Evolutionary conservation across 2,888 invertebrate species (phyloP).

Genomic region (Oasisia sp.): DNA sequence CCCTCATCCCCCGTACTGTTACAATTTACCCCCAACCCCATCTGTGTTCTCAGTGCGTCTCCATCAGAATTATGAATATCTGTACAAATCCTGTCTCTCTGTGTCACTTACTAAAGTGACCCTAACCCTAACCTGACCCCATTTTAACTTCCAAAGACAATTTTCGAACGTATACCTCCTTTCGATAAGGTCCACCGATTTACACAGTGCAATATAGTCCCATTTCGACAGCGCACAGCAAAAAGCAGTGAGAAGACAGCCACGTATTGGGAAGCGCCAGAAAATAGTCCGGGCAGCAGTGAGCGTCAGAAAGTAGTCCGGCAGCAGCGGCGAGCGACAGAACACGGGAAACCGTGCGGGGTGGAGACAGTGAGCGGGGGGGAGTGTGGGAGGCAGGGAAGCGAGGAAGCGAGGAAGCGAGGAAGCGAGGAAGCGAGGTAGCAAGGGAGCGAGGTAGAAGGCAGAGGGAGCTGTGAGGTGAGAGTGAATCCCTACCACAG

Average conservation of each 20-base stretch:
- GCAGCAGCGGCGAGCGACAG: not conserved
- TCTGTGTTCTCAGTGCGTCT: too few species aligned
- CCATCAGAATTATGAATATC: too few species aligned
- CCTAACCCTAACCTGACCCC: not conserved
- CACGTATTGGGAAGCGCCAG: not conserved
- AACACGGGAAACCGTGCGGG: not conserved
- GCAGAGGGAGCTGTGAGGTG: slow-evolving; percentile 20
- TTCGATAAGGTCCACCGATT: too few species aligned
- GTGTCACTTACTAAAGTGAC: too few species aligned
- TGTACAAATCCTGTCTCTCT: too few species aligned
- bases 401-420: not conserved
- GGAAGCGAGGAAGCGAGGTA: slow-evolving; percentile 9
- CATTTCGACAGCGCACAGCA: not conserved
- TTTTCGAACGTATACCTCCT: too few species aligned
- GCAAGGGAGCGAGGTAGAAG: too few species aligned
- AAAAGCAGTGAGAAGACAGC: not conserved
- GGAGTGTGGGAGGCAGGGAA: not conserved
- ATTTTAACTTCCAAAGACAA: not conserved
- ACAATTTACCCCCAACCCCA: too few species aligned
- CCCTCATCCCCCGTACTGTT: too few species aligned
- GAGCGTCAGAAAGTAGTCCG: not conserved
- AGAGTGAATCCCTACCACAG: slow-evolving; percentile 58
- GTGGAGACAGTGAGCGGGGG: not conserved
- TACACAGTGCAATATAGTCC: too few species aligned
- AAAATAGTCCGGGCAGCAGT: too few species aligned